Evolutionary conservation across 1,140 invertebrate genomes (phyloP), one percentile per base, ranked within the genome.

Genomic region (Cardiocondyla obscurior): DNA sequence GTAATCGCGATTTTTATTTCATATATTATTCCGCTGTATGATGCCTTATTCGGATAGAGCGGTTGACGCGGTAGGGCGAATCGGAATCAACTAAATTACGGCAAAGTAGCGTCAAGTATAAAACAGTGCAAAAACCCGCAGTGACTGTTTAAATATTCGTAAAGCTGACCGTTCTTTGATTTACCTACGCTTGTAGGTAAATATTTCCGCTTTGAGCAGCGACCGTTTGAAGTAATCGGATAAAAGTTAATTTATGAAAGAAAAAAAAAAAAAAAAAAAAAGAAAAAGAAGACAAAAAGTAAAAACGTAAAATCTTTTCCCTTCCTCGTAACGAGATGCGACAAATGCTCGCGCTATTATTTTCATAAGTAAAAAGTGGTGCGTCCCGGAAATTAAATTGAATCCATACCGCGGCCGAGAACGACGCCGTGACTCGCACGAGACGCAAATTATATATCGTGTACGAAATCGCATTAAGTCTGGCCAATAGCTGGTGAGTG

Each of bases 391-490:
- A 67, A 77, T 77, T 25, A 67, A 77, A 51, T 65, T n/a, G 60
- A 77, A 16, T 49, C 36, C 10, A 53, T 53, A 16, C 44, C 44
- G 74, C 62, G 30, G 30, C 6, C 44, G 33, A 49, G 39, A 28
- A 73, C 72, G 72, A 25, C n/a, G 55, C 53, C 22, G 36, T 46
- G 12, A 28, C 36, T 65, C 44, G 25, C 60, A 8, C 39, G 22
- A 60, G 33, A 65, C 60, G 74, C 74, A 77, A 67, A 77, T 77
- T 77, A 77, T 65, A 67, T 77, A 67, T 77, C 60, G 73, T 51
- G 30, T 30, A 22, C 39, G 73, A 44, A 51, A 77, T 77, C 73
- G 60, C 73, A 77, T 77, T 77, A 77, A 74, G 33, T 30, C 44
- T 60, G 58, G 19, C 44, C 73, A 77, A 77, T 77, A 33, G 73